Base-by-base conservation (phyloP, 1,140 invertebrate genomes). In the Papilio xuthus region DNA sequence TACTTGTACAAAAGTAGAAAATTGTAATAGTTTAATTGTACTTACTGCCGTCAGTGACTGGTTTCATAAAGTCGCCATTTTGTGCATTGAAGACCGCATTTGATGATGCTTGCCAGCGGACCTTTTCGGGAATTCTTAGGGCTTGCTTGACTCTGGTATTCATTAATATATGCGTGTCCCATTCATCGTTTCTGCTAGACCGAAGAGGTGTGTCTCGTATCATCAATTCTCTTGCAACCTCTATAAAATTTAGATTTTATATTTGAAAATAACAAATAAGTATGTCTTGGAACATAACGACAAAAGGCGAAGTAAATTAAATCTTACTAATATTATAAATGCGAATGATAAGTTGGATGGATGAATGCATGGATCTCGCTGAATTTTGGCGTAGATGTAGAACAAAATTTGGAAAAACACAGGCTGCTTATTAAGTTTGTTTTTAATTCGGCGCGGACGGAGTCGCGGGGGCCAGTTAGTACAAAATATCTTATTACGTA, bases 1-100 rank as follows among this genome's bases (percentile, higher is more conserved):
- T 50, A 50, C 9, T 8, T 50, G 12, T n/a, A 26, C 26, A 60
- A 26, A 26, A 26, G 20, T 8, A 60, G 23, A n/a, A 37, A 4
- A 37, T 37, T 53, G 15, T 4, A 7, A 3, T n/a, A 10, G 10
- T 72, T 50, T 72, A 70, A 71, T 82, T 18, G 60, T 70, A 87
- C 92, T 89, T 88, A 96, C 96, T 95, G 85, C 96, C 94, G 67
- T 96, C 86, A 13, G 96, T 95, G 32, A 97, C 97, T 15, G 97
- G 97, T 87, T 97, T 97, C 97, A 98, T 98, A 84, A 98, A 98
- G 87, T 98, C 97, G 23, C 81, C 95, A 20, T 77, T 81, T 37
- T 97, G 94, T 15, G 86, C 90, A 47, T 85, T 78, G 89, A 98
- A 98, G 0, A 98, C 97, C 0, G 78, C 32, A 6, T 81, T 80